These are phyloP conservation scores for Griposia aprilina DNA, from an alignment of 2,888 invertebrate species.

Conservation along the genomic window DNA sequence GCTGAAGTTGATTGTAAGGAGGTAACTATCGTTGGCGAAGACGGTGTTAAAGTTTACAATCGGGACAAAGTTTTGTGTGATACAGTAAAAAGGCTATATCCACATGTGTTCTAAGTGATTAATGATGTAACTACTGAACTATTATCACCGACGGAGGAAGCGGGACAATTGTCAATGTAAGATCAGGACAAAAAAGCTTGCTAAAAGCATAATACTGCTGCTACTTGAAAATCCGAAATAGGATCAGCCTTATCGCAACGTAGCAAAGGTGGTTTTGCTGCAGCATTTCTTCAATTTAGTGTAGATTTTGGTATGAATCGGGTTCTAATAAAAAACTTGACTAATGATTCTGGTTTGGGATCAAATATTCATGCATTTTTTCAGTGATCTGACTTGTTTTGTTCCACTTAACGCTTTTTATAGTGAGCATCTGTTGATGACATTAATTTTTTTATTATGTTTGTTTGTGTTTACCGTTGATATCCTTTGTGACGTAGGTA, in stretches of 20 bases:
- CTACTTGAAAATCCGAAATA: not conserved
- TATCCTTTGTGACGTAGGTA: constrained; percentile 48
- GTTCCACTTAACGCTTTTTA: constrained; percentile 89
- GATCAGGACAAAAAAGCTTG: constrained; percentile 78
- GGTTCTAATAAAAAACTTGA: constrained; percentile 85
- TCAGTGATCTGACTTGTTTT: constrained; percentile 81
- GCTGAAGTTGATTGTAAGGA: constrained; percentile 64
- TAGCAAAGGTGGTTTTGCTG: constrained; percentile 69
- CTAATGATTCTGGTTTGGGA: constrained; percentile 90
- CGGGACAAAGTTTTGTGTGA: constrained; percentile 85
- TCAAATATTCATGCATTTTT: constrained; percentile 89
- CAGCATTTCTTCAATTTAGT: not conserved
- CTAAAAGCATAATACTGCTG: constrained; percentile 54
- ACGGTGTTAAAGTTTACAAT: constrained; percentile 83
- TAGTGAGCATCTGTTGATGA: constrained; percentile 86
- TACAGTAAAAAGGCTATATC: constrained; percentile 84
- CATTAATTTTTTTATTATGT: constrained; percentile 79
- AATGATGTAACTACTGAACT: constrained; percentile 87
- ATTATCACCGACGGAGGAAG: constrained; percentile 84
- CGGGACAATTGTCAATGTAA: constrained; percentile 83
- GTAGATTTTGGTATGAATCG: constrained; percentile 35
- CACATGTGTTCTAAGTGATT: constrained; percentile 86
- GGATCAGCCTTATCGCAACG: constrained; percentile 53
- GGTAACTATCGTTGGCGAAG: constrained; percentile 77
- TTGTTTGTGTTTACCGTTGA: constrained; percentile 71